Evolutionary conservation across 1,140 invertebrate genomes (phyloP).

Genomic region (Asbolus verrucosus): DNA sequence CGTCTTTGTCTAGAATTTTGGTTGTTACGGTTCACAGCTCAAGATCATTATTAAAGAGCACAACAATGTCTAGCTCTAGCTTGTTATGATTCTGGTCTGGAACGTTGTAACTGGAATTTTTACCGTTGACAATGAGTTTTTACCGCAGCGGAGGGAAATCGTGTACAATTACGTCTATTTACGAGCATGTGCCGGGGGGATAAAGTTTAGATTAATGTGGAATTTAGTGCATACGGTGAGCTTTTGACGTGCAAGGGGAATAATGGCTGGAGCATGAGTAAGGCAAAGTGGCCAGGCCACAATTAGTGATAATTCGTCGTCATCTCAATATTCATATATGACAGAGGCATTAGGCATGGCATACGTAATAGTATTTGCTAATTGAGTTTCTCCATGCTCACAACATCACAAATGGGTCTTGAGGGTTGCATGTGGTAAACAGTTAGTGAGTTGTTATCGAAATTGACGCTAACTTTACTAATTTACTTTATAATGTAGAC

Average conservation of each 20-base stretch:
- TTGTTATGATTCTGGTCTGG: too few species aligned
- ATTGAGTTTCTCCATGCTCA: slow-evolving; percentile 10
- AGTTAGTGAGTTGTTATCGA: slow-evolving; percentile 40
- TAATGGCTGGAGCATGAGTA: too few species aligned
- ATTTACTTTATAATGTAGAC: slow-evolving; percentile 39
- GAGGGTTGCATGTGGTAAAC: slow-evolving; percentile 20
- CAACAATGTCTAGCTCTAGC: too few species aligned
- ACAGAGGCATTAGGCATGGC: slow-evolving; percentile 32
- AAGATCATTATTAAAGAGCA: too few species aligned
- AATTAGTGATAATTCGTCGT: slow-evolving; percentile 10
- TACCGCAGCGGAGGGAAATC: slow-evolving; percentile 16
- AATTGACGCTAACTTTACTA: slow-evolving; percentile 42
- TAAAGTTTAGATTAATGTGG: slow-evolving; percentile 22
- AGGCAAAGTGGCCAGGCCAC: too few species aligned
- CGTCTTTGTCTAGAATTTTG: too few species aligned
- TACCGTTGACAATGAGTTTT: slow-evolving; percentile 13
- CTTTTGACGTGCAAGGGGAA: slow-evolving; percentile 26
- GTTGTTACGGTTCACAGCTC: too few species aligned
- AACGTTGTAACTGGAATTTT: slow-evolving; percentile 11
- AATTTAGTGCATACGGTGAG: slow-evolving; percentile 6
- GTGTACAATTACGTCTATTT: slow-evolving; percentile 26
- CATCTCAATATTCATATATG: slow-evolving; percentile 33
- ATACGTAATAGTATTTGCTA: slow-evolving; percentile 38
- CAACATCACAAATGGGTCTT: neutral
- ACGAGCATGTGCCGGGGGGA: slow-evolving; percentile 13